Evolutionary conservation across 2,113 vertebrate species (phyloP), one percentile per base, ranked within the genome.

Genomic region (Amphiprion percula): DNA sequence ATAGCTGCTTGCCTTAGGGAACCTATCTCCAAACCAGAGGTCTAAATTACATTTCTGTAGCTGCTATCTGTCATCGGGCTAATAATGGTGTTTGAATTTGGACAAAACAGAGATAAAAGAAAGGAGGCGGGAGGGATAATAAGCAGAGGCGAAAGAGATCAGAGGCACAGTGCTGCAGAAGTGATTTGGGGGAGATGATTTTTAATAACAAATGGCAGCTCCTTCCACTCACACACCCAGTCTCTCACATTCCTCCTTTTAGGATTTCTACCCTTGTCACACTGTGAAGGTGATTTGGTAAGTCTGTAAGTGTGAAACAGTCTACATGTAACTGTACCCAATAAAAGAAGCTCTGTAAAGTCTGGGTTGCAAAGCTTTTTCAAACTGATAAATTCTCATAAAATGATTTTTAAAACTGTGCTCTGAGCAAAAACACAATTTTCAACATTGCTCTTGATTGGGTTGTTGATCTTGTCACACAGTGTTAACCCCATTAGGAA

Each of bases 1-100:
- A 61, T 6, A 8, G 64, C 65, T 17, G 41, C 66, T 17, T 3
- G 58, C 72, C 47, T 63, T 54, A 15, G 39, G 69, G 65, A 66
- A 50, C 16, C 14, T 10, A 8, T 67, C 59, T 88, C 54, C 37
- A 26, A 74, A 73, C 44, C 71, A 63, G 30, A 69, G 46, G 50
- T 44, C 44, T 24, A 84, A 82, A 90, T 89, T 77, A 77, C 69
- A 86, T 85, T 87, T 82, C 50, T 67, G 60, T 17, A 21, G 26
- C 12, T 1, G 1, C 49, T 26, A 65, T 81, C 23, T 0, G 47
- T 78, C 54, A 74, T 0, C 53, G 49, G 50, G 62, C 61, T 52
- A 74, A 80, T 79, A 80, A 71, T 28, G 16, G 26, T 53, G 65
- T 50, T 77, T 64, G 30, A 72, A 66, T 72, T 66, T 74, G 24